A percentile compares a stretch with the other conserved stretches of the same genome.
phyloP scores from a whole-genome alignment of 2,888 invertebrate genomes.

The Yponomeuta sedellus region DNA sequence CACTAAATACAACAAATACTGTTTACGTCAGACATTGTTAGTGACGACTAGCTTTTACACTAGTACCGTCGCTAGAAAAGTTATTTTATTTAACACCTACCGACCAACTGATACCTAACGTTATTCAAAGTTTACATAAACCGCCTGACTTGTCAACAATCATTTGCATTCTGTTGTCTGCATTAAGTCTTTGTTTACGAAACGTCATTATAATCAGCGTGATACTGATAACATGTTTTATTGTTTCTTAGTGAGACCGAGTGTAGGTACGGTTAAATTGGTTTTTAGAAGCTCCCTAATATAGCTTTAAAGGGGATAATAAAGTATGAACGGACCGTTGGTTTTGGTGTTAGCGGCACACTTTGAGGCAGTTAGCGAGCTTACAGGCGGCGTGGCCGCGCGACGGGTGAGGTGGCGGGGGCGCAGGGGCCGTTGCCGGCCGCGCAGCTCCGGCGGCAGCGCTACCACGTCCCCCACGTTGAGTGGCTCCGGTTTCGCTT shows the following conservation, averaged over 20 bases:
- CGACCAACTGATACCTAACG: background rate
- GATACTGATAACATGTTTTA: background rate
- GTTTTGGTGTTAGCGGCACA: conserved; percentile 15
- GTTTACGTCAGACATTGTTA: background rate
- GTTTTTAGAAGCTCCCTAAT: background rate
- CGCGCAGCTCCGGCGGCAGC: conserved; percentile 65
- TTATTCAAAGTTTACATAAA: background rate
- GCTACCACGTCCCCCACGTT: conserved; percentile 60
- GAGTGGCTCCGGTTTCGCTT: conserved; percentile 41
- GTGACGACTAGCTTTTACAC: background rate
- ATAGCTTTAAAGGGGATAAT: background rate
- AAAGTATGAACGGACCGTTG: conserved; percentile 4
- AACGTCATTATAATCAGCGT: background rate
- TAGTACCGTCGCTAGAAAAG: conserved; percentile 2
- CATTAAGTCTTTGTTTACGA: background rate
- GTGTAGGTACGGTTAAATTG: background rate
- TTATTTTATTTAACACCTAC: background rate
- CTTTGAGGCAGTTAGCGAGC: conserved; percentile 28
- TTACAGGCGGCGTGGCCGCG: conserved; percentile 76
- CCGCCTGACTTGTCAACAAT: background rate
- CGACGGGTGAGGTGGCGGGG: conserved; percentile 71
- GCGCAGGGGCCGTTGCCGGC: conserved; percentile 56
- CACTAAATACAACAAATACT: conserved; percentile 17
- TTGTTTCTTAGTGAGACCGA: background rate
- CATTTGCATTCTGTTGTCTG: background rate